Conservation (phyloP, 2,797 vertebrate genomes). For the Rhyacichthys aspro region DNA sequence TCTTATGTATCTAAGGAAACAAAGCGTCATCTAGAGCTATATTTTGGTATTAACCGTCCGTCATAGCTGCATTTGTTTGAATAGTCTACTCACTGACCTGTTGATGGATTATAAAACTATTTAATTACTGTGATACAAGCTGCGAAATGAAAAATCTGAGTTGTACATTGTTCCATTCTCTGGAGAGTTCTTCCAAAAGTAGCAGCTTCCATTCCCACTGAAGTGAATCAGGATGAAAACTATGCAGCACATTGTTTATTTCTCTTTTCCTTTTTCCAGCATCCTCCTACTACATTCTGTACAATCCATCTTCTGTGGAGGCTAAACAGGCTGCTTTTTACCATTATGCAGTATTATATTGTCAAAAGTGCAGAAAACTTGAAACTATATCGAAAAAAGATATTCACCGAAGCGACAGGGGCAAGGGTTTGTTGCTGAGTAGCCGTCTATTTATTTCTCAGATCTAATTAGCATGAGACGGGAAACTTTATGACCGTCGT, state of each 20-base stretch:
- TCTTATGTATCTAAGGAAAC: background rate
- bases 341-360: too few relatives aligned
- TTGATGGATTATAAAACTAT: background rate
- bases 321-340: too few relatives aligned
- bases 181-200: background rate
- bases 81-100: background rate
- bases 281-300: background rate
- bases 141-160: background rate
- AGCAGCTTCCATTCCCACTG: background rate
- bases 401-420: too few relatives aligned
- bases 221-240: constrained; percentile 7
- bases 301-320: background rate
- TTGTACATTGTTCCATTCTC: background rate
- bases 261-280: background rate
- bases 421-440: too few relatives aligned
- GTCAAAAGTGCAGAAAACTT: too few relatives aligned
- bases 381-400: too few relatives aligned
- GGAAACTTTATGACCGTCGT: constrained; percentile 56
- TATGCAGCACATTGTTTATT: background rate
- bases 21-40: background rate
- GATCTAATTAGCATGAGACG: constrained; percentile 73
- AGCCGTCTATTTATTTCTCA: constrained; percentile 60
- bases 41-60: background rate
- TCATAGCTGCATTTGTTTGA: background rate
- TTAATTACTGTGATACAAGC: constrained; percentile 1